Evolutionary conservation across 2,888 invertebrate species (phyloP).

Genomic region (Pelosia muscerda): DNA sequence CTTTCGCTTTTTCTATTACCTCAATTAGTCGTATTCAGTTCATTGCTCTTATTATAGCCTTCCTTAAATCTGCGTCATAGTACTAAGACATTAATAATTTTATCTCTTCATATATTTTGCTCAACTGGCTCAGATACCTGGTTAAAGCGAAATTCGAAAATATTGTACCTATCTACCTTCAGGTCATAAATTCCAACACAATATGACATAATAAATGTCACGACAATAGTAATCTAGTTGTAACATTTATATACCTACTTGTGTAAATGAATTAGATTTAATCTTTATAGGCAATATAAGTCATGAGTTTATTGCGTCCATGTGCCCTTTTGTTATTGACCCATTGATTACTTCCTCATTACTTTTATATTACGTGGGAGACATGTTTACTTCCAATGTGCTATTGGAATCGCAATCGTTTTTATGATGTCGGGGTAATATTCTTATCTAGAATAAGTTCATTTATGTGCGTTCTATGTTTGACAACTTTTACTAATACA

Average conservation of each 20-base stretch:
- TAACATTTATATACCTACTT: neutral
- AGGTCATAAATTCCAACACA: neutral
- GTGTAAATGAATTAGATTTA: constrained; percentile 1
- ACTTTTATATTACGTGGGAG: constrained; percentile 31
- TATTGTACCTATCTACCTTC: too few relatives aligned
- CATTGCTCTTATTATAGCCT: too few relatives aligned
- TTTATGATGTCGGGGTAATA: constrained; percentile 8
- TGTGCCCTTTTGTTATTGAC: constrained; percentile 18
- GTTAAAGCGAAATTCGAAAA: too few relatives aligned
- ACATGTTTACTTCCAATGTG: constrained; percentile 18
- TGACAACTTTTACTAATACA: neutral
- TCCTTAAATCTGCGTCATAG: too few relatives aligned
- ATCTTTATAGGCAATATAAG: constrained; percentile 17
- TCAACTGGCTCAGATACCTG: too few relatives aligned
- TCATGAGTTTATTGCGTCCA: constrained; percentile 27
- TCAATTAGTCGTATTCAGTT: too few relatives aligned
- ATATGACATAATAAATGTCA: neutral
- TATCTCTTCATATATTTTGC: too few relatives aligned
- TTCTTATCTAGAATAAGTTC: neutral
- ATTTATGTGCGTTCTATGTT: neutral
- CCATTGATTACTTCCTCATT: constrained; percentile 38
- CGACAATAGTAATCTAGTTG: neutral
- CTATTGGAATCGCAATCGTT: constrained; percentile 10
- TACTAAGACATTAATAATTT: too few relatives aligned
- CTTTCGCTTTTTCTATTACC: too few relatives aligned